These are phyloP conservation scores for Accipiter virgatus DNA, from an alignment of 2,113 vertebrate genomes.

Conservation along the genomic window DNA sequence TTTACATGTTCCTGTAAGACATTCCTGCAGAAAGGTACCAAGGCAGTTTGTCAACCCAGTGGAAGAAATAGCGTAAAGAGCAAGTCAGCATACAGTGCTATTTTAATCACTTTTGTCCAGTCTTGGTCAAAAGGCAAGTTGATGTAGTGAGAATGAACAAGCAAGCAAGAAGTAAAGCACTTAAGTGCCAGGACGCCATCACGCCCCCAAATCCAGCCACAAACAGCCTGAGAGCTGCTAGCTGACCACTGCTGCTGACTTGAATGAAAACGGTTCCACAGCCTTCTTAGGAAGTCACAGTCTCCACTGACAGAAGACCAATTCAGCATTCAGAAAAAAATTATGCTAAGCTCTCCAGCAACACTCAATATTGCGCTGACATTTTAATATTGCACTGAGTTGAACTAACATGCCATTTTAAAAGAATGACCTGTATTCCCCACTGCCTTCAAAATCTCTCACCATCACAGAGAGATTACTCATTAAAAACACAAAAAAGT, in stretches of 20 bases:
- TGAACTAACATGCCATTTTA: not conserved
- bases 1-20: not conserved
- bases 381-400: conserved; percentile 6
- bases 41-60: not conserved
- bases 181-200: not conserved
- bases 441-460: not conserved
- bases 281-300: not conserved
- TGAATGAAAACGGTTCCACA: not conserved
- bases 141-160: not conserved
- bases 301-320: not conserved
- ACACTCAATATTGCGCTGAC: not conserved
- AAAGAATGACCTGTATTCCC: not conserved
- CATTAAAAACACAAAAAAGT: not conserved
- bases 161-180: not conserved
- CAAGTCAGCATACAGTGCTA: not conserved
- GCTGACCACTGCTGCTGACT: not conserved
- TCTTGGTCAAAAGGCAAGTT: not conserved
- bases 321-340: not conserved
- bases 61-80: not conserved
- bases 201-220: not conserved
- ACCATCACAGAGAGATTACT: not conserved
- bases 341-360: not conserved
- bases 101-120: not conserved
- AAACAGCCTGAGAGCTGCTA: not conserved
- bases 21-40: not conserved